These are phyloP conservation scores for Acanthococcus lagerstroemiae DNA, from an alignment of 2,888 invertebrate species.

Conservation along the genomic window DNA sequence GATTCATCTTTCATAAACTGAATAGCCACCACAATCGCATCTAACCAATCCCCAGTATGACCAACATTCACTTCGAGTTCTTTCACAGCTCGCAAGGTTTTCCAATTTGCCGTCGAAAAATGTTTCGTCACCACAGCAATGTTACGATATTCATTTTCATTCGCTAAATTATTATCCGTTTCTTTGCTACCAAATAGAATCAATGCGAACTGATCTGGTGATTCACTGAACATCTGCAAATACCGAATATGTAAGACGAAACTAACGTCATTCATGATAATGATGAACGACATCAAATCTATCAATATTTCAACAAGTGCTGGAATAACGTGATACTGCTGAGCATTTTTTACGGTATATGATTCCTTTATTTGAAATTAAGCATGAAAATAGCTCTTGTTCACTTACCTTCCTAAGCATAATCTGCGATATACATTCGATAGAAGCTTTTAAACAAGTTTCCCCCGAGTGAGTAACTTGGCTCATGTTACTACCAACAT, in stretches of 20 bases:
- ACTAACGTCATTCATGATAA: neutral
- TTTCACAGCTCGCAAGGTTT: constrained; percentile 46
- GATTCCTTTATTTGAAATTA: no score
- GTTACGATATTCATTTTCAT: constrained; percentile 45
- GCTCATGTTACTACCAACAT: neutral
- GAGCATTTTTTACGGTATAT: no score
- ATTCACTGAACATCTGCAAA: constrained; percentile 53
- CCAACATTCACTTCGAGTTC: constrained; percentile 42
- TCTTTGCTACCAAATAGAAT: constrained; percentile 54
- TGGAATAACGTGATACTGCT: no score
- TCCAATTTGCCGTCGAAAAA: constrained; percentile 51
- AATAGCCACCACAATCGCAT: constrained; percentile 51
- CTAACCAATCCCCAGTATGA: constrained; percentile 56
- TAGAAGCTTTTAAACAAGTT: neutral
- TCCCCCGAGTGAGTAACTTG: neutral
- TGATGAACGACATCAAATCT: neutral
- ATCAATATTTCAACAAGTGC: no score
- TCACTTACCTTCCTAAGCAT: neutral
- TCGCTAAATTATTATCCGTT: constrained; percentile 45
- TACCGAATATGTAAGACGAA: neutral
- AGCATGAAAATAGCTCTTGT: no score
- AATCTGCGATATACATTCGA: neutral
- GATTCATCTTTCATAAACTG: constrained; percentile 44
- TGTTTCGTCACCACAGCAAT: constrained; percentile 47
- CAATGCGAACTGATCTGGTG: constrained; percentile 54